Conservation (phyloP, 2,888 invertebrate genomes). For the Dasypolia templi region DNA sequence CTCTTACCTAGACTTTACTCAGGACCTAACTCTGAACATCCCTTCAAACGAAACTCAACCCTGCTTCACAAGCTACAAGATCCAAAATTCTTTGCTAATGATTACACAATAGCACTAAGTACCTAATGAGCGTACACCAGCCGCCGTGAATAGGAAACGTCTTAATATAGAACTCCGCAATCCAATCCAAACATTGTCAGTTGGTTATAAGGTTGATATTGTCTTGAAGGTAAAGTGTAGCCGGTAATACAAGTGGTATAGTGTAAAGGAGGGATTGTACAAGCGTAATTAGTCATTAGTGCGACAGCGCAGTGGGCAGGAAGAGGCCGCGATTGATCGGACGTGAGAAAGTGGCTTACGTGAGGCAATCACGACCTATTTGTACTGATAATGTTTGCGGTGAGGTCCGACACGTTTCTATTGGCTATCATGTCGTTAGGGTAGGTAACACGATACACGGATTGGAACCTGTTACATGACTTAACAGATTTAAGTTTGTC, state of each 20-base stretch:
- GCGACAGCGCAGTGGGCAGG: constrained; percentile 85
- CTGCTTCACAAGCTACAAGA: constrained; percentile 33
- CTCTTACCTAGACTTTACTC: constrained; percentile 74
- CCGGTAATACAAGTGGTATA: constrained; percentile 76
- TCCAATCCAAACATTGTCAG: constrained; percentile 59
- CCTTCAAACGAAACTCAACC: constrained; percentile 52
- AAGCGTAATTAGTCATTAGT: constrained; percentile 89
- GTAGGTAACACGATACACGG: neutral
- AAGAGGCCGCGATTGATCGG: constrained; percentile 85
- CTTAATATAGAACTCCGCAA: constrained; percentile 69
- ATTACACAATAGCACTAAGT: constrained; percentile 81
- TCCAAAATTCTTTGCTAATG: constrained; percentile 52
- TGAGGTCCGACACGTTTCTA: constrained; percentile 25
- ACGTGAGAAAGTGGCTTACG: constrained; percentile 73
- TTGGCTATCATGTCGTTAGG: constrained; percentile 30
- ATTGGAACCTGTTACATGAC: neutral
- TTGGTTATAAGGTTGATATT: constrained; percentile 70
- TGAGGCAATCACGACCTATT: constrained; percentile 61
- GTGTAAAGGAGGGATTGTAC: constrained; percentile 83
- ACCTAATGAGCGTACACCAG: constrained; percentile 85
- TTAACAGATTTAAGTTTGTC: neutral
- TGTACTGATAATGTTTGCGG: constrained; percentile 56
- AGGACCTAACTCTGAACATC: constrained; percentile 70
- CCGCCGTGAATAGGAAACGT: constrained; percentile 75
- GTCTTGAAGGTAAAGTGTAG: constrained; percentile 51